phyloP scores from a whole-genome alignment of 92 coral and sea anemone species.

The Parazoanthus darwini region DNA sequence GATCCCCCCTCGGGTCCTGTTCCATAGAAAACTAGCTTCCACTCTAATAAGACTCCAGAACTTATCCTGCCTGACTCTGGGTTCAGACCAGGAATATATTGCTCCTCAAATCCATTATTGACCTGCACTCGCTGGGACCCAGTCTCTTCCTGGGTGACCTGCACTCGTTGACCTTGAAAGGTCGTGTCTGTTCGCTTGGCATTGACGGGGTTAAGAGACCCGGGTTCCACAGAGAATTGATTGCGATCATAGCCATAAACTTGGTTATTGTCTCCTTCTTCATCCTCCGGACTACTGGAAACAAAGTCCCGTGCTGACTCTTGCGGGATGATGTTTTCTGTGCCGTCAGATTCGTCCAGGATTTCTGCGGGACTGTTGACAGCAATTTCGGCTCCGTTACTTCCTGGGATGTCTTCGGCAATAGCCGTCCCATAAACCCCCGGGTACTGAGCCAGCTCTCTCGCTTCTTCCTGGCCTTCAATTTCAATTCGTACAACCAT shows the following conservation, averaged over 20 bases:
- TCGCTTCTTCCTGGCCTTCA: constrained; percentile 34
- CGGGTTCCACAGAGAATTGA: constrained; percentile 40
- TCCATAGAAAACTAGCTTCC: constrained; percentile 91
- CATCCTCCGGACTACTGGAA: constrained; percentile 25
- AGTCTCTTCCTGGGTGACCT: constrained; percentile 95
- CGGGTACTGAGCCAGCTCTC: constrained; percentile 30
- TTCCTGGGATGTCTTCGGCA: constrained; percentile 13
- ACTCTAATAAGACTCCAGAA: constrained; percentile 90
- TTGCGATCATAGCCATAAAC: constrained; percentile 85
- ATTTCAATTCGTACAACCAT: not conserved
- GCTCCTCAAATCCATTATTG: constrained; percentile 96
- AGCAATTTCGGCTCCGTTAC: constrained; percentile 8
- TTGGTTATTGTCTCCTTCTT: constrained; percentile 62
- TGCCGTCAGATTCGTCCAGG: constrained; percentile 28
- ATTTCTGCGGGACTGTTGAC: constrained; percentile 2
- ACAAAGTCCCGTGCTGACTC: constrained; percentile 37
- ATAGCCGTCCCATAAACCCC: constrained; percentile 38
- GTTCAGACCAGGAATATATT: constrained; percentile 94
- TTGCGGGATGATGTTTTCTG: not conserved
- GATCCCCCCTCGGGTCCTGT: constrained; percentile 70
- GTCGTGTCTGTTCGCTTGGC: constrained; percentile 68
- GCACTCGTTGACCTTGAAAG: constrained; percentile 84
- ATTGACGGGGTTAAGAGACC: constrained; percentile 51
- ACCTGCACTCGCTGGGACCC: constrained; percentile 99
- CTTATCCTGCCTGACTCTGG: constrained; percentile 92